phyloP scores from a whole-genome alignment of 2,888 invertebrate species.

The Drosophila bunnanda region DNA sequence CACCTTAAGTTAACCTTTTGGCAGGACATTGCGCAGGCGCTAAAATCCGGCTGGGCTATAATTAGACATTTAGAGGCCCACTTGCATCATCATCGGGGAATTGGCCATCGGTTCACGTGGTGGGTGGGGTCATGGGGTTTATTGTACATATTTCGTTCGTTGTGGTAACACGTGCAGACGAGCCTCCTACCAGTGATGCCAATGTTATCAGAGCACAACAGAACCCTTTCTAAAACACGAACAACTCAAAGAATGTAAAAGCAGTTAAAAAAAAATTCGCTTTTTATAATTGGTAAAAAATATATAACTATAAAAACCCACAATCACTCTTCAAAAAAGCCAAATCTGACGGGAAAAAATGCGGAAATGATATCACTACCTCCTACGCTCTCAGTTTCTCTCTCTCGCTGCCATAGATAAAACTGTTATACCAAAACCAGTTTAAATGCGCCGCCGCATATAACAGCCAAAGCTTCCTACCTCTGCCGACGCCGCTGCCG shows the following conservation, averaged over 20 bases:
- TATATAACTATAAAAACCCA: no score
- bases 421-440: slow-evolving; percentile 69
- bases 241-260: no score
- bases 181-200: no score
- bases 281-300: no score
- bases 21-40: slow-evolving; percentile 36
- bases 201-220: no score
- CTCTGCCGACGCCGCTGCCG: slow-evolving; percentile 39
- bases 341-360: no score
- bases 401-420: slow-evolving; percentile 8
- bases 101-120: slow-evolving; percentile 31
- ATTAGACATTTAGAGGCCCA: slow-evolving; percentile 41
- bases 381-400: slow-evolving; percentile 32
- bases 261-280: no score
- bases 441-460: slow-evolving; percentile 56
- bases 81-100: slow-evolving; percentile 52
- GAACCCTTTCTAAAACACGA: no score
- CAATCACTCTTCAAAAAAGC: no score
- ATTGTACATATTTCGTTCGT: slow-evolving; percentile 8
- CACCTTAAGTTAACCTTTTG: slow-evolving; percentile 56
- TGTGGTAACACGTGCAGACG: slow-evolving; percentile 39
- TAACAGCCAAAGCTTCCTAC: slow-evolving; percentile 55
- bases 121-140: slow-evolving; percentile 39
- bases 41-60: slow-evolving; percentile 20
- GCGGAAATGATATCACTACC: no score